Percentiles rank a stretch among this genome's conserved stretches.
Evolutionary conservation across 2,888 invertebrate genomes (phyloP).

Genomic region (Hesperia comma): DNA sequence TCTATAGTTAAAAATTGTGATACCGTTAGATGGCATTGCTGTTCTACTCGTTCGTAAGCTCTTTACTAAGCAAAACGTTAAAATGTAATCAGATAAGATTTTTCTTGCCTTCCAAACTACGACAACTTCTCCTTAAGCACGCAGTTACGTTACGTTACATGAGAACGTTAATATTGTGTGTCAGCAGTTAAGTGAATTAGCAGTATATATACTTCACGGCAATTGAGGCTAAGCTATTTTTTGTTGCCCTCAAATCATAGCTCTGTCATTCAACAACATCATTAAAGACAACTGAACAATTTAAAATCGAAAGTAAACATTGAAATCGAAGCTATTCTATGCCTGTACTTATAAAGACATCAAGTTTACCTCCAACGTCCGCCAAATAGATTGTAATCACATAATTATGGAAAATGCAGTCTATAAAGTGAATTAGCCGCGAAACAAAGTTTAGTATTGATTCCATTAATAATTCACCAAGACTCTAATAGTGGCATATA

Average conservation of each 20-base stretch:
- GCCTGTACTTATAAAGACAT: constrained; percentile 39
- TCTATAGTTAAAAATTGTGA: no score
- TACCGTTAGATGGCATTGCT: no score
- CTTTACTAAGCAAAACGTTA: no score
- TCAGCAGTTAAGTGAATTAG: constrained; percentile 66
- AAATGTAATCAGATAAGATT: no score
- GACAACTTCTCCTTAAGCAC: constrained; percentile 57
- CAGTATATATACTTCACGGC: constrained; percentile 56
- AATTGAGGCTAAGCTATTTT: constrained; percentile 38
- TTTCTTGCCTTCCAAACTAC: background rate
- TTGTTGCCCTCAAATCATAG: constrained; percentile 20
- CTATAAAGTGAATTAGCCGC: constrained; percentile 41
- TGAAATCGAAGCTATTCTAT: constrained; percentile 1
- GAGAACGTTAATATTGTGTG: constrained; percentile 55
- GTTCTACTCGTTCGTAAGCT: no score
- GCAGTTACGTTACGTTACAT: constrained; percentile 56
- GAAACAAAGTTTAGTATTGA: constrained; percentile 46
- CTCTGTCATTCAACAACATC: constrained; percentile 1
- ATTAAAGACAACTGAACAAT: constrained; percentile 18
- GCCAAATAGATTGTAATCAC: constrained; percentile 50
- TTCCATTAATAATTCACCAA: constrained; percentile 53
- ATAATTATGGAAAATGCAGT: constrained; percentile 30
- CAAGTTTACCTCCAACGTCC: constrained; percentile 43
- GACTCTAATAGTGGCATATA: constrained; percentile 65
- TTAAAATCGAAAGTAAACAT: constrained; percentile 11